A percentile compares a stretch with the other conserved stretches of the same genome.
Evolutionary conservation across 2,888 invertebrate species (phyloP).

Genomic region (Torymus tubicola): DNA sequence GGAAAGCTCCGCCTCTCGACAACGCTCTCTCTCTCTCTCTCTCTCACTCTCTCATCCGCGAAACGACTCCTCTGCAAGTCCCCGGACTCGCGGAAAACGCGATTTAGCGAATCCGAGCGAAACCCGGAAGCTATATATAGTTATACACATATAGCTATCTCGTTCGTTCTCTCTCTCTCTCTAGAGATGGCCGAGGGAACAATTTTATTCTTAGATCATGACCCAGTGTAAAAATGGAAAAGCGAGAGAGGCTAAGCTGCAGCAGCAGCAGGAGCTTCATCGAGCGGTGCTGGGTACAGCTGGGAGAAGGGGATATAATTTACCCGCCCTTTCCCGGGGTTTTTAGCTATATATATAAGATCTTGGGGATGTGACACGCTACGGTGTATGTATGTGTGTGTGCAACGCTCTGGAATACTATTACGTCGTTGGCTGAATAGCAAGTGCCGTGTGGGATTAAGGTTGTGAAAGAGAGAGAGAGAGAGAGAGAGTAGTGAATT

Average conservation of each 20-base stretch:
- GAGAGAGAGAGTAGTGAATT: no score
- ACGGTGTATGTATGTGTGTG: no score
- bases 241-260: conserved; percentile 2
- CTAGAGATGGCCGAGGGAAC: conserved; percentile 8
- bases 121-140: conserved; percentile 11
- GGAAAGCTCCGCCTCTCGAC: conserved; percentile 56
- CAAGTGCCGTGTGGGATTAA: no score
- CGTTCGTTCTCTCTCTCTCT: neutral
- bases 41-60: conserved; percentile 7
- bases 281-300: conserved; percentile 31
- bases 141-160: neutral
- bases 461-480: no score
- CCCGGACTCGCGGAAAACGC: conserved; percentile 53
- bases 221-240: conserved; percentile 34
- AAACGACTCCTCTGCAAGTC: conserved; percentile 52
- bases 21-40: neutral
- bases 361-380: no score
- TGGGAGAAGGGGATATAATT: conserved; percentile 14
- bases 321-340: neutral
- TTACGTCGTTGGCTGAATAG: no score
- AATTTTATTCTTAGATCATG: conserved; percentile 54
- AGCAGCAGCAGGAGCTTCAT: conserved; percentile 32
- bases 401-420: no score
- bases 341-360: no score
- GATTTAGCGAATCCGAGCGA: conserved; percentile 47